Conservation (phyloP, 53 echinoderm and acorn worm species). For the Echinometra lucunter region DNA sequence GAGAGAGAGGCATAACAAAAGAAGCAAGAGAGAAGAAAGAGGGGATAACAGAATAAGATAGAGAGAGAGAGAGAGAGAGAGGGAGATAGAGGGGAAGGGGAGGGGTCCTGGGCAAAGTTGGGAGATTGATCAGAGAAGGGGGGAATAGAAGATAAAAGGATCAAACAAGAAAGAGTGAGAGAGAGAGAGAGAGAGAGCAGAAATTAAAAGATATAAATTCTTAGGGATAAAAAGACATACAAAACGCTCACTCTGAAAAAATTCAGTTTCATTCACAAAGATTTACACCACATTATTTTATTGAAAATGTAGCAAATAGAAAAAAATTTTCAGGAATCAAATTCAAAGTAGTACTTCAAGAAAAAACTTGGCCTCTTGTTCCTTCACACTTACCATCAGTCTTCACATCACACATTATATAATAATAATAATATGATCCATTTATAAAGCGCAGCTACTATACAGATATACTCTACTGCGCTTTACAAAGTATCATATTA, state of each 20-base stretch:
- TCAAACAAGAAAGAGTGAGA: background rate
- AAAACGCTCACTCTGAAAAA: background rate
- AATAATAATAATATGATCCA: background rate
- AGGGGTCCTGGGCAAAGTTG: background rate
- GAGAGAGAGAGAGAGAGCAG: background rate
- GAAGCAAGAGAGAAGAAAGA: background rate
- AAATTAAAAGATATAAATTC: background rate
- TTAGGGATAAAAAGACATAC: background rate
- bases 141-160: background rate
- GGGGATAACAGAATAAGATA: background rate
- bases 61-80: background rate
- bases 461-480: no score
- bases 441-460: no score
- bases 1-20: background rate
- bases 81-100: background rate
- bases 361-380: no score
- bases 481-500: no score
- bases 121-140: background rate
- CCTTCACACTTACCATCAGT: background rate
- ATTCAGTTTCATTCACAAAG: background rate
- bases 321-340: background rate
- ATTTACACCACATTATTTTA: slow-evolving; percentile 20
- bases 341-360: slow-evolving; percentile 34
- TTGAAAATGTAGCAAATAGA: slow-evolving; percentile 1
- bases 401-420: background rate